phyloP scores from a whole-genome alignment of 2,888 invertebrate genomes.

The Dynastes tityus region DNA sequence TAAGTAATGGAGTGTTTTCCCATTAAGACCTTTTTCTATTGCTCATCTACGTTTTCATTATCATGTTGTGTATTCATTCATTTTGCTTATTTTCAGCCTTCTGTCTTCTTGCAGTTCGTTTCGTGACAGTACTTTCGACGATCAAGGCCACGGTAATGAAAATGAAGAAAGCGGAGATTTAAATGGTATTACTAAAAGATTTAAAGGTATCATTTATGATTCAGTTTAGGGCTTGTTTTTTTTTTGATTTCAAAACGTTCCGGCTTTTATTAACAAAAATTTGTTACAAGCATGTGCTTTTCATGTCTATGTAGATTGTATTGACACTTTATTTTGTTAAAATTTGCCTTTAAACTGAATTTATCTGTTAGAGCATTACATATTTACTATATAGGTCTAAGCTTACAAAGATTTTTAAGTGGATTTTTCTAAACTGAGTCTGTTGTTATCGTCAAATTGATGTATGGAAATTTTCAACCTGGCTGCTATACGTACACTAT shows the following conservation, averaged over 20 bases:
- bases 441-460: too few relatives aligned
- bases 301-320: background rate
- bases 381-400: background rate
- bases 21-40: too few relatives aligned
- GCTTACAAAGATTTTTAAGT: background rate
- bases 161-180: conserved; percentile 75
- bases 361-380: conserved; percentile 13
- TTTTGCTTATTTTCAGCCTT: conserved; percentile 74
- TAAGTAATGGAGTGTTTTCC: too few relatives aligned
- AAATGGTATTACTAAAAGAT: conserved; percentile 70
- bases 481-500: too few relatives aligned
- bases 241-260: background rate
- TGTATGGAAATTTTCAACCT: too few relatives aligned
- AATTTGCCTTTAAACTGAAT: conserved; percentile 45
- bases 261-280: conserved; percentile 5
- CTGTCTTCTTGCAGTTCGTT: conserved; percentile 89
- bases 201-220: conserved; percentile 65
- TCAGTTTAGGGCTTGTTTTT: conserved; percentile 56
- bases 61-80: conserved; percentile 9
- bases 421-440: too few relatives aligned
- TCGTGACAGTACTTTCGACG: conserved; percentile 87
- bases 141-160: conserved; percentile 73
- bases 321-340: conserved; percentile 15
- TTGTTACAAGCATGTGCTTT: background rate
- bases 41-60: background rate